Conservation (phyloP, 2,888 invertebrate genomes). For the Drosophila cognata region DNA sequence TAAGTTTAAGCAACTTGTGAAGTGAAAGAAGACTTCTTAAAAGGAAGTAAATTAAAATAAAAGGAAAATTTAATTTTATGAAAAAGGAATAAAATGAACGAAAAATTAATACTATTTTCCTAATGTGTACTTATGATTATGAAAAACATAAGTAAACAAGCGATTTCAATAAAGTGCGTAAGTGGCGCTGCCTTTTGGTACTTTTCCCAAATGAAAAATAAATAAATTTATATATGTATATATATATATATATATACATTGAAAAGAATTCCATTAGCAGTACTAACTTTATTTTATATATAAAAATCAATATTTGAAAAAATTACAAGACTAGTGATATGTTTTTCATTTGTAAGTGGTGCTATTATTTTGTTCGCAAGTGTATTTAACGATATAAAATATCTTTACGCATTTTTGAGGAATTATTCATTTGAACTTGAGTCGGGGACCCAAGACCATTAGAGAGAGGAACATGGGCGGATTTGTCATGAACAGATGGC, state of each 20-base stretch:
- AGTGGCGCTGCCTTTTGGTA: background rate
- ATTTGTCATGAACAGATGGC: slow-evolving; percentile 20
- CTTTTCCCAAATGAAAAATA: background rate
- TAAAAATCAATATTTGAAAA: background rate
- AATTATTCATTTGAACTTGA: slow-evolving; percentile 33
- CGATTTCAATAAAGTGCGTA: background rate
- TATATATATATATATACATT: background rate
- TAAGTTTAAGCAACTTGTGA: background rate
- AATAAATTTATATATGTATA: background rate
- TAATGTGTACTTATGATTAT: background rate
- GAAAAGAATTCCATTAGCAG: background rate
- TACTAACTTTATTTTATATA: background rate
- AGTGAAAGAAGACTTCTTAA: background rate
- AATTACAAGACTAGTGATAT: background rate
- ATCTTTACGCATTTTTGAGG: slow-evolving; percentile 1
- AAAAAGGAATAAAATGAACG: background rate
- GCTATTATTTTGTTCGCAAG: background rate
- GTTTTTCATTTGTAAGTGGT: background rate
- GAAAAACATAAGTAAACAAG: background rate
- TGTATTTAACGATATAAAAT: background rate
- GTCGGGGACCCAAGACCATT: slow-evolving; percentile 9
- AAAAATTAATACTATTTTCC: too few species aligned
- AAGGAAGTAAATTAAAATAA: background rate
- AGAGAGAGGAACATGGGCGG: background rate
- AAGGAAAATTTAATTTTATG: background rate